phyloP scores from a whole-genome alignment of 2,888 invertebrate genomes.

The Patella pellucida region DNA sequence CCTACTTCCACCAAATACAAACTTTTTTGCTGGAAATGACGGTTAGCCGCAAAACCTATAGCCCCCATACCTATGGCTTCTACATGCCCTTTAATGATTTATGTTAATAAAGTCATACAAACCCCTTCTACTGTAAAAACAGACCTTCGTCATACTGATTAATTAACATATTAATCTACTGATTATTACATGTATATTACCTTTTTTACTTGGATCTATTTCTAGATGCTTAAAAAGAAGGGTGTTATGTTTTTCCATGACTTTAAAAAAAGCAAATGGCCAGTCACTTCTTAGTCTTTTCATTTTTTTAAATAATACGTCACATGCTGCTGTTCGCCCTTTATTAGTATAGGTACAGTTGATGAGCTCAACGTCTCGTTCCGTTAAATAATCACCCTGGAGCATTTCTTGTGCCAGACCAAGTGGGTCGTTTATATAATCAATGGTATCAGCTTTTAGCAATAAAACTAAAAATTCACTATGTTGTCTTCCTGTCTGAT shows the following conservation, averaged over 20 bases:
- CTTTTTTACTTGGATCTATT: background rate
- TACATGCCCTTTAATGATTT: too few relatives aligned
- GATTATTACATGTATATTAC: background rate
- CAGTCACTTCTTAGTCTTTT: background rate
- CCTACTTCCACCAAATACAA: too few relatives aligned
- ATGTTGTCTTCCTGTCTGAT: background rate
- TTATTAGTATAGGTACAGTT: background rate
- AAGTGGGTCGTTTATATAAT: background rate
- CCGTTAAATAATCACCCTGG: background rate
- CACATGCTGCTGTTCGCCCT: background rate
- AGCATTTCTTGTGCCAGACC: background rate
- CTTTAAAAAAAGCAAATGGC: background rate
- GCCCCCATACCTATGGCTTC: too few relatives aligned
- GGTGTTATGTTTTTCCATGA: background rate
- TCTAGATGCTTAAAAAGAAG: background rate
- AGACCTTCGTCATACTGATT: too few relatives aligned
- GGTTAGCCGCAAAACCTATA: too few relatives aligned
- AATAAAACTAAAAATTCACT: background rate
- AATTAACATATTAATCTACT: too few relatives aligned
- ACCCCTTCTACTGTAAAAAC: too few relatives aligned
- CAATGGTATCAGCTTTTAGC: background rate
- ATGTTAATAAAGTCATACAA: too few relatives aligned
- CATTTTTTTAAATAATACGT: background rate
- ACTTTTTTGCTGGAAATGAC: too few relatives aligned
- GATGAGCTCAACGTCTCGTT: background rate